Conservation (phyloP, 1,140 invertebrate species). For the Halyomorpha halys region DNA sequence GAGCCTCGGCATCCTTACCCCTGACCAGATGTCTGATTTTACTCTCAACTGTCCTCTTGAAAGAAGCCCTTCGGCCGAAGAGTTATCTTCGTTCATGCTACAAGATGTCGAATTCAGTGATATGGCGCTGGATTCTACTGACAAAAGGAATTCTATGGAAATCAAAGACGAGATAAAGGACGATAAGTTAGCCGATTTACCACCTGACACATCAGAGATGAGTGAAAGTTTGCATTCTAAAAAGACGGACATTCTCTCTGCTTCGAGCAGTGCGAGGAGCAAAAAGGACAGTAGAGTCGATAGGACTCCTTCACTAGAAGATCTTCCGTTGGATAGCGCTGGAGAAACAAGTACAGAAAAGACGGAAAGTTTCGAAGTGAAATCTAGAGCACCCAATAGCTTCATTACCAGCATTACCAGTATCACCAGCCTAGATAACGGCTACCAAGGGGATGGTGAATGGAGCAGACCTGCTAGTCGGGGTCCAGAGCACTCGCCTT, state of each 20-base stretch:
- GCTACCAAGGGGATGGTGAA: constrained; percentile 77
- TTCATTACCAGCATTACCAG: constrained; percentile 75
- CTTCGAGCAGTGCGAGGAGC: constrained; percentile 20
- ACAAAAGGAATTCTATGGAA: constrained; percentile 22
- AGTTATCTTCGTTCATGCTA: constrained; percentile 24
- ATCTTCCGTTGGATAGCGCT: constrained; percentile 61
- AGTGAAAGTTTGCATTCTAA: constrained; percentile 27
- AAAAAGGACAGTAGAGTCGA: constrained; percentile 40
- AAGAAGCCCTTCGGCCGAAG: constrained; percentile 27
- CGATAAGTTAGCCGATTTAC: background rate
- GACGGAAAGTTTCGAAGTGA: constrained; percentile 23
- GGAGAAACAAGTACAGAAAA: constrained; percentile 44
- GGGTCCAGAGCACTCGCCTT: constrained; percentile 34
- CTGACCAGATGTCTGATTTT: constrained; percentile 73
- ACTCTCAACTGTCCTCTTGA: constrained; percentile 25
- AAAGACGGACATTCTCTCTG: constrained; percentile 17
- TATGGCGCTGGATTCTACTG: constrained; percentile 11
- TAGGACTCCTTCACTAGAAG: constrained; percentile 68
- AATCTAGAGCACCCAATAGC: constrained; percentile 41
- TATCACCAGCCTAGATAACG: constrained; percentile 72
- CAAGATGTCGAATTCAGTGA: constrained; percentile 20
- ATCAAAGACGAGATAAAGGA: constrained; percentile 22
- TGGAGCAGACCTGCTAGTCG: constrained; percentile 55
- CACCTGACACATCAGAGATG: constrained; percentile 16
- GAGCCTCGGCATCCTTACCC: constrained; percentile 70